A percentile compares a stretch with the other conserved stretches of the same genome.
These are phyloP conservation scores for Cliona cf. orientalis DNA, from an alignment of 37 sponge, comb jelly and placozoan genomes.

Conservation along the genomic window DNA sequence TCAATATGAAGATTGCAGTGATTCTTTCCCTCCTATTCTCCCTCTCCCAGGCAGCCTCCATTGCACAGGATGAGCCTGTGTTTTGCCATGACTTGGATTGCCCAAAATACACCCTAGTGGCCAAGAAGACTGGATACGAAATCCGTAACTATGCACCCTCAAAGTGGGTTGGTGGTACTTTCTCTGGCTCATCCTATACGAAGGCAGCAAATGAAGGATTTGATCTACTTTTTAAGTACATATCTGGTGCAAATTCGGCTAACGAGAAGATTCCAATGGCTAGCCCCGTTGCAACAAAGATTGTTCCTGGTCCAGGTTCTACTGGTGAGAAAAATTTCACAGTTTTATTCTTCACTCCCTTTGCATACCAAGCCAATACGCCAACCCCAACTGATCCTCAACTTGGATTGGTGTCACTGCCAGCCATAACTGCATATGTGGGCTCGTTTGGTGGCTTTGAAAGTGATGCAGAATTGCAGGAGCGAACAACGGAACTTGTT, in stretches of 20 bases:
- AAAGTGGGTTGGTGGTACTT: constrained; percentile 39
- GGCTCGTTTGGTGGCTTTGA: constrained; percentile 11
- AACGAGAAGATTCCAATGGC: constrained; percentile 27
- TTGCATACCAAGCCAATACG: constrained; percentile 15
- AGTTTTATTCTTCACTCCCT: constrained; percentile 36
- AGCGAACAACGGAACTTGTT: not conserved
- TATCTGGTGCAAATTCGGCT: constrained; percentile 17
- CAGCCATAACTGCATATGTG: constrained; percentile 27
- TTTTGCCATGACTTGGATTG: not conserved
- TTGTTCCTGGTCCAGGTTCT: constrained; percentile 16
- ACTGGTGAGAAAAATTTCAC: constrained; percentile 24
- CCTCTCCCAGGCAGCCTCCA: too few species aligned
- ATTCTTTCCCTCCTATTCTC: too few species aligned
- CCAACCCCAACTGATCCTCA: constrained; percentile 19
- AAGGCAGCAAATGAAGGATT: constrained; percentile 19
- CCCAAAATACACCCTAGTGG: not conserved
- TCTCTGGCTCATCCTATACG: not conserved
- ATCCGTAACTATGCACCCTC: constrained; percentile 18
- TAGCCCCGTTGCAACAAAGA: constrained; percentile 20
- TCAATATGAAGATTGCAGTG: too few species aligned
- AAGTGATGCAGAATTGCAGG: not conserved
- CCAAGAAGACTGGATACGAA: constrained; percentile 14
- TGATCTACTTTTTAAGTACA: constrained; percentile 6
- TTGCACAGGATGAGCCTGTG: not conserved
- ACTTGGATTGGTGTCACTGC: constrained; percentile 13